Evolutionary conservation across 2,797 vertebrate genomes (phyloP).

Genomic region (Coracias cyanogaster): DNA sequence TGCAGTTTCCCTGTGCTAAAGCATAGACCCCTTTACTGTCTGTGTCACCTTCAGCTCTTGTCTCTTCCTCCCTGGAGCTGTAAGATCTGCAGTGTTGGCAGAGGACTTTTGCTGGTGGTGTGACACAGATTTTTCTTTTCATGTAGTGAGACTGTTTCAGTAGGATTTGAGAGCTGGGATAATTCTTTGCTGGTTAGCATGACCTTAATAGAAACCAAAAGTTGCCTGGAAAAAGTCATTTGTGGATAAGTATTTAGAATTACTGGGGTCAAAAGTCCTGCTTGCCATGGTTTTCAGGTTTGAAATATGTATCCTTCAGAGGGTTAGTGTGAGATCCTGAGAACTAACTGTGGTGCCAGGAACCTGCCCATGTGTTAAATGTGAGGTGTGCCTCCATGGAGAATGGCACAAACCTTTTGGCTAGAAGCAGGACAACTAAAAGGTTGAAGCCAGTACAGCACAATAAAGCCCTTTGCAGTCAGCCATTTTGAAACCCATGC

Average conservation of each 20-base stretch:
- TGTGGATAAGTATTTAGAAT: background rate
- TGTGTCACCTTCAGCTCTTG: background rate
- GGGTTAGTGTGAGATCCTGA: background rate
- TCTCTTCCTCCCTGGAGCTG: background rate
- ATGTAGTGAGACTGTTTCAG: background rate
- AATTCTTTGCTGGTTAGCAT: constrained; percentile 8
- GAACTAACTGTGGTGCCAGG: background rate
- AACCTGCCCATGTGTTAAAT: background rate
- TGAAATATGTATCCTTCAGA: background rate
- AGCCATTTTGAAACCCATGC: background rate
- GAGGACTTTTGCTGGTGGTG: background rate
- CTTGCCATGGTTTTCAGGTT: background rate
- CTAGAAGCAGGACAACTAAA: background rate
- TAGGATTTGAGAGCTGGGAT: background rate
- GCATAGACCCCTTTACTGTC: background rate
- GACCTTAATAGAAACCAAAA: background rate
- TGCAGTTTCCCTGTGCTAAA: background rate
- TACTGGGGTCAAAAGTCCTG: background rate
- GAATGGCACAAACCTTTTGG: background rate
- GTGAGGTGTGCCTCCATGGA: background rate
- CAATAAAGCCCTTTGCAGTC: background rate
- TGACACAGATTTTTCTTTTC: background rate
- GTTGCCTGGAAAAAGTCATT: background rate
- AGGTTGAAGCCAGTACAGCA: background rate
- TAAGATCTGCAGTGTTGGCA: background rate